Evolutionary conservation across 2,888 invertebrate species (phyloP).

Genomic region (Phragmatobia fuliginosa): DNA sequence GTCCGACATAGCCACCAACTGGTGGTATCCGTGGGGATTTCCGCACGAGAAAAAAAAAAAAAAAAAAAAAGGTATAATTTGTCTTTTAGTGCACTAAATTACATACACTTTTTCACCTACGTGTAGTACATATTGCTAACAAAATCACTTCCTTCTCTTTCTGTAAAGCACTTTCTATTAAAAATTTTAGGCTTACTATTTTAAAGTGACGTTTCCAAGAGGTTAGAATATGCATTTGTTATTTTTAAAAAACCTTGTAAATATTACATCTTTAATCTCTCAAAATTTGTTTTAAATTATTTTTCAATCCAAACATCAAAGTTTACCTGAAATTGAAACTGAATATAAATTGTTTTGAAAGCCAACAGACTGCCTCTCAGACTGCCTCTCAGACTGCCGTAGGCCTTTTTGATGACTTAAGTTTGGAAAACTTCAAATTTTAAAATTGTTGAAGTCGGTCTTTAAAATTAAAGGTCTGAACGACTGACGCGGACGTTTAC

Average conservation of each 20-base stretch:
- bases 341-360: conserved; percentile 53
- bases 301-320: conserved; percentile 11
- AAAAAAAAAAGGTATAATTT: too few species aligned
- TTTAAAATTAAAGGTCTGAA: conserved; percentile 24
- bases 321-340: conserved; percentile 40
- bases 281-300: conserved; percentile 10
- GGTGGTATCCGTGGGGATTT: too few species aligned
- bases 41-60: too few species aligned
- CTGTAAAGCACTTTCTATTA: not conserved
- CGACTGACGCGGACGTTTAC: conserved; percentile 7
- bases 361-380: conserved; percentile 36
- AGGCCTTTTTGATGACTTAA: conserved; percentile 47
- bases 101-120: not conserved
- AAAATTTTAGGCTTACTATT: not conserved
- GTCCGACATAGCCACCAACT: too few species aligned
- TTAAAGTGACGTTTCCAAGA: not conserved
- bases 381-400: conserved; percentile 26
- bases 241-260: not conserved
- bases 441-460: conserved; percentile 21
- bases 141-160: not conserved
- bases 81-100: not conserved
- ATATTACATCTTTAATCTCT: not conserved
- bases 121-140: not conserved
- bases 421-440: conserved; percentile 31
- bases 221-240: not conserved